Conservation (phyloP, 2,797 vertebrate species). For the Lithobates sylvaticus region DNA sequence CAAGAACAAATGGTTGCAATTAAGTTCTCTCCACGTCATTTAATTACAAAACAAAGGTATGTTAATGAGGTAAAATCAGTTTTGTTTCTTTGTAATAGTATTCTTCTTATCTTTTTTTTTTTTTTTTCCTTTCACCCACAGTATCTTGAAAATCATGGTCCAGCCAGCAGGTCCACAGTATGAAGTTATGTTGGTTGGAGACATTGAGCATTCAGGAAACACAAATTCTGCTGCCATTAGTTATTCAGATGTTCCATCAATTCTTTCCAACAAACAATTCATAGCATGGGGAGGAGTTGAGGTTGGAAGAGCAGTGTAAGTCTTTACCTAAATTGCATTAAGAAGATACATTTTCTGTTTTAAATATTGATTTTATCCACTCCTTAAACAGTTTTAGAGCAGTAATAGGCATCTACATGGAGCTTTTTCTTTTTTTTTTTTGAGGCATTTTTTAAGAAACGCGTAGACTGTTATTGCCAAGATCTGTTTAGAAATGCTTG, state of each 20-base stretch:
- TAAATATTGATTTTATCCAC: too few relatives aligned
- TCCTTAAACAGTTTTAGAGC: too few relatives aligned
- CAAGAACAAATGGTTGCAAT: conserved; percentile 83
- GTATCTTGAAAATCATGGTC: conserved; percentile 91
- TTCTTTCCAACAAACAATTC: conserved; percentile 96
- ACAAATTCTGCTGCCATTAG: conserved; percentile 62
- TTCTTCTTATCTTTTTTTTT: conserved; percentile 17
- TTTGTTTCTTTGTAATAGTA: conserved; percentile 75
- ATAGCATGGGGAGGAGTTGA: conserved; percentile 92
- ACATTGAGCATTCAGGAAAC: conserved; percentile 68
- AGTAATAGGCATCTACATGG: too few relatives aligned
- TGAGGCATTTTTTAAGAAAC: too few relatives aligned
- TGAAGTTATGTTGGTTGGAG: conserved; percentile 89
- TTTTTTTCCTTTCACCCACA: conserved; percentile 67
- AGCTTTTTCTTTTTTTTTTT: too few relatives aligned
- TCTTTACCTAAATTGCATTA: conserved; percentile 36
- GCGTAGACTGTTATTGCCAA: too few relatives aligned
- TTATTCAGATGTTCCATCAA: conserved; percentile 80
- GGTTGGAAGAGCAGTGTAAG: conserved; percentile 91
- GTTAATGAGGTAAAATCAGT: neutral
- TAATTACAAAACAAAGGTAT: conserved; percentile 79
- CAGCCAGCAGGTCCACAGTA: conserved; percentile 93
- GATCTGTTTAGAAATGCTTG: too few relatives aligned
- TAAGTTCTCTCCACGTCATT: conserved; percentile 79
- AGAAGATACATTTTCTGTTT: too few relatives aligned